Conservation (phyloP, 2,888 invertebrate genomes). For the Catocala fraxini region DNA sequence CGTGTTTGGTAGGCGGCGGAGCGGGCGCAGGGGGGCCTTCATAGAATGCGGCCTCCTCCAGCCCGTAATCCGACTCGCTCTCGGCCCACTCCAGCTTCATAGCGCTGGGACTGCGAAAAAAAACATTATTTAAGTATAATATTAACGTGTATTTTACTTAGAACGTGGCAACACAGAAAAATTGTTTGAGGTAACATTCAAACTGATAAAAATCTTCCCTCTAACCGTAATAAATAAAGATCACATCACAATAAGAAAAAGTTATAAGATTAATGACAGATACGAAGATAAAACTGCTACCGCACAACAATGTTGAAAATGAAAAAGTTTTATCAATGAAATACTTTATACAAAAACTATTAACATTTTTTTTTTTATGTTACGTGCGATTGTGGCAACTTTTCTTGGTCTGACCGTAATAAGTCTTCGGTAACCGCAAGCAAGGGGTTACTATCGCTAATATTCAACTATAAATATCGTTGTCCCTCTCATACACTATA, state of each 20-base stretch:
- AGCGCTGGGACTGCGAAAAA: slow-evolving; percentile 80
- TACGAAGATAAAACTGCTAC: too few species aligned
- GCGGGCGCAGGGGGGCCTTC: slow-evolving; percentile 86
- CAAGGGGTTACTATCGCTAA: slow-evolving; percentile 40
- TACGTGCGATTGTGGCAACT: slow-evolving; percentile 25
- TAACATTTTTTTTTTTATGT: slow-evolving; percentile 25
- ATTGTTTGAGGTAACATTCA: too few species aligned
- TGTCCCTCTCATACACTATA: slow-evolving; percentile 46
- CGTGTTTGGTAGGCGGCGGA: slow-evolving; percentile 81
- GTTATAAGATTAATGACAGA: too few species aligned
- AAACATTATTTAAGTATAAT: not conserved
- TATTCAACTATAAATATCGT: slow-evolving; percentile 34
- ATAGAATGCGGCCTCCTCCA: slow-evolving; percentile 91
- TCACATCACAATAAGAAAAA: too few species aligned
- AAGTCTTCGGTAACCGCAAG: slow-evolving; percentile 80
- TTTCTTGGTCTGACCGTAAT: slow-evolving; percentile 42
- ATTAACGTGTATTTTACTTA: too few species aligned
- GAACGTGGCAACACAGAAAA: too few species aligned
- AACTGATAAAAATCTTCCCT: too few species aligned
- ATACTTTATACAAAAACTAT: too few species aligned
- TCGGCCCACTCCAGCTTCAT: slow-evolving; percentile 89
- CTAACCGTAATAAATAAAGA: too few species aligned
- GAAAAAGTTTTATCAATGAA: too few species aligned
- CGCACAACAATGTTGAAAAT: too few species aligned
- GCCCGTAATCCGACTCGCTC: slow-evolving; percentile 89